Evolutionary conservation across 2,888 invertebrate genomes (phyloP), one percentile per base, ranked within the genome.

Genomic region (Andrena flavipes): DNA sequence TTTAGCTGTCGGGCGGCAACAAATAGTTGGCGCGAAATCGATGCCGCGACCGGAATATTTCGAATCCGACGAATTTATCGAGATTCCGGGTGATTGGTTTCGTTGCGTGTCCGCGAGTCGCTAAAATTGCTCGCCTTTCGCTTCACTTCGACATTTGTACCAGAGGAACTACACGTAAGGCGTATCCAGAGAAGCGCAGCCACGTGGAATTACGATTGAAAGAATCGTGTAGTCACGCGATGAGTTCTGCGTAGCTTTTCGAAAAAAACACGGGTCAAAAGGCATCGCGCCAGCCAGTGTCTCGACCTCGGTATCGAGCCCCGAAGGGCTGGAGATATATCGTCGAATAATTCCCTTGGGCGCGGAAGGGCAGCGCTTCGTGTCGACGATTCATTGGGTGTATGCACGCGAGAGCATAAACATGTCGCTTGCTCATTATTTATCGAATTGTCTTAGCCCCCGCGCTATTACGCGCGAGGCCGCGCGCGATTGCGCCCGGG

Each of bases 391-490:
- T 88, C 88, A 90, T 90, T 85, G 84, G 84, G 63, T 29, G 64
- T 60, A 72, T 59, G 80, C 92, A 92, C 91, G 91, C 92, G 88
- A 91, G 81, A 76, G 84, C 88, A 90, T 91, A 91, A 92, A 91
- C 87, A 89, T 90, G 91, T 92, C 91, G 83, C 64, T 70, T 76
- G 84, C 77, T 85, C 87, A 89, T 91, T 92, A 92, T 91, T 92
- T 92, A 92, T 92, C 87, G 91, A 90, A 92, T 91, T 91, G 91
- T 91, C 89, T 91, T 88, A 88, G 81, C 54, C 51, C 71, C 67
- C 67, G 78, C 33, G 75, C 63, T 69, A 60, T 85, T 85, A 82
- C 74, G 77, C 73, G 68, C 75, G 54, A 76, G 70, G 69, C 56
- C 80, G 63, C 76, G 71, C 51, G 67, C 68, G 56, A 72, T 87